Percentiles rank a stretch among this genome's conserved stretches.
phyloP scores from a whole-genome alignment of 2,888 invertebrate genomes.

The Buathra laborator region DNA sequence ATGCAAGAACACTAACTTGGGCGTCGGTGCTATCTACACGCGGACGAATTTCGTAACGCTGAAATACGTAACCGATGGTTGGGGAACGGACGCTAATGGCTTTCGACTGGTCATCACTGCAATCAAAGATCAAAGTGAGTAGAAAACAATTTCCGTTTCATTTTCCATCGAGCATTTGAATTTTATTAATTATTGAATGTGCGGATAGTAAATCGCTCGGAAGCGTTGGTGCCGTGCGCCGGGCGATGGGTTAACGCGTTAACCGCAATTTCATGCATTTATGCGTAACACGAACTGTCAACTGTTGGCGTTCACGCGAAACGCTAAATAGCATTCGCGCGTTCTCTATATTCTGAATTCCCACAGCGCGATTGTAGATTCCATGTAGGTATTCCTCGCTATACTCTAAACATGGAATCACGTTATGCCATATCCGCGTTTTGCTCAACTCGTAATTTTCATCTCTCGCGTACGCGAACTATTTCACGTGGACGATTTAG shows the following conservation, averaged over 20 bases:
- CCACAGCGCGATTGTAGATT: neutral
- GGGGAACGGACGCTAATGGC: conserved; percentile 96
- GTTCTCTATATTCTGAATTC: neutral
- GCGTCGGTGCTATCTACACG: conserved; percentile 95
- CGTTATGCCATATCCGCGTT: conserved; percentile 13
- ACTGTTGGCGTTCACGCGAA: neutral
- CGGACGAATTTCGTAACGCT: conserved; percentile 97
- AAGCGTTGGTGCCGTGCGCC: no score
- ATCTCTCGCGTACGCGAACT: neutral
- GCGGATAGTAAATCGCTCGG: neutral
- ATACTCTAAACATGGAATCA: neutral
- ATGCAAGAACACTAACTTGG: conserved; percentile 95
- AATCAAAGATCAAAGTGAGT: conserved; percentile 97
- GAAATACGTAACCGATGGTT: conserved; percentile 96
- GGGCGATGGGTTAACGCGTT: neutral
- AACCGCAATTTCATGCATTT: conserved; percentile 6
- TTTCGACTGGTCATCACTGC: conserved; percentile 97
- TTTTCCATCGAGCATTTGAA: neutral
- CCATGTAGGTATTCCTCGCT: neutral
- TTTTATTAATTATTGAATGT: neutral
- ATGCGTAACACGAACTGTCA: conserved; percentile 3
- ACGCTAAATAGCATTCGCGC: neutral
- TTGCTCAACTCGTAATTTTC: conserved; percentile 1
- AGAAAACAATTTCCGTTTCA: neutral
- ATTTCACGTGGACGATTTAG: conserved; percentile 28